Conservation (phyloP, 2,113 vertebrate genomes). For the Mionectes macconnelli region DNA sequence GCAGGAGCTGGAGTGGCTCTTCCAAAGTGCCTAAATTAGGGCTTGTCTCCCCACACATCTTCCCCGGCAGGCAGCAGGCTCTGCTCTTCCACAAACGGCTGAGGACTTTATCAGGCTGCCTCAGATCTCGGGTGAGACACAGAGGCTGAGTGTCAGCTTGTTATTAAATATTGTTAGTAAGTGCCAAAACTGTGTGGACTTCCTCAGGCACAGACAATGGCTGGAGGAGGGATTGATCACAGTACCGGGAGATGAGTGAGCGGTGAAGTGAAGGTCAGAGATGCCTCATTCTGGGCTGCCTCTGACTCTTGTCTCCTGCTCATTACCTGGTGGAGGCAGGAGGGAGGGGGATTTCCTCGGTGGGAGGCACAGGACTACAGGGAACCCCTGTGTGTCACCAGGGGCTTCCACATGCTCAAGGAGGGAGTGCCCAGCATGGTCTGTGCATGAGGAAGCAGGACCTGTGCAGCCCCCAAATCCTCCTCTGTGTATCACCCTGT, state of each 20-base stretch:
- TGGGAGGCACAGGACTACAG: not conserved
- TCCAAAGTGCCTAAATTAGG: not conserved
- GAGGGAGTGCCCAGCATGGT: not conserved
- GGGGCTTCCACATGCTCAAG: not conserved
- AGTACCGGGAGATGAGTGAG: accelerated
- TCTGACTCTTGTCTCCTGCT: not conserved
- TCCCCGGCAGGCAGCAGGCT: not conserved
- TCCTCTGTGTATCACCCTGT: not conserved
- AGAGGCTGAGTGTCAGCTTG: slow-evolving; percentile 15
- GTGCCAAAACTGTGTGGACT: not conserved
- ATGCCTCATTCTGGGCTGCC: not conserved
- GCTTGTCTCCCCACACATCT: not conserved
- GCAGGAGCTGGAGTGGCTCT: not conserved
- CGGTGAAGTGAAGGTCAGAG: not conserved
- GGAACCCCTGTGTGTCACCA: not conserved
- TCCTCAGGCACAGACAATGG: not conserved
- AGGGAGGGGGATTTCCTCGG: not conserved
- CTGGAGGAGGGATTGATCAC: not conserved
- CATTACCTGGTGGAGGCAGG: not conserved
- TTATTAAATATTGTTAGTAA: slow-evolving; percentile 22
- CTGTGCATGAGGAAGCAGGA: not conserved
- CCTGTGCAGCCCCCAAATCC: not conserved
- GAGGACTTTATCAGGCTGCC: not conserved
- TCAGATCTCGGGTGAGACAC: not conserved
- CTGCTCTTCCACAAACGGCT: not conserved